phyloP scores from a whole-genome alignment of 1,140 invertebrate genomes.

The Pogonomyrmex barbatus region DNA sequence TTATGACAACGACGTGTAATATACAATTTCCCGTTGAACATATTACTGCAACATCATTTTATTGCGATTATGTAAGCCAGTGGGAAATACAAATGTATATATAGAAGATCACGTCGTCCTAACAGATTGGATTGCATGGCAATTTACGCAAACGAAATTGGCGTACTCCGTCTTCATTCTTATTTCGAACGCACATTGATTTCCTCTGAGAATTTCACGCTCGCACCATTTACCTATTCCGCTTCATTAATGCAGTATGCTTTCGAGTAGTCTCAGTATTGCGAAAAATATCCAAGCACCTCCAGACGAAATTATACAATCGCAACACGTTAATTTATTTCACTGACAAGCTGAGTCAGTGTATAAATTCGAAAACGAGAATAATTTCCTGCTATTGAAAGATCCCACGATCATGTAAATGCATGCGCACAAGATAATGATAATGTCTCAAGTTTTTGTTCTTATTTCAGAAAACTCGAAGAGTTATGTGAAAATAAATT shows the following conservation, averaged over 20 bases:
- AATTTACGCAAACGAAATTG: constrained; percentile 28
- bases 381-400: constrained; percentile 15
- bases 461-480: constrained; percentile 7
- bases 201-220: constrained; percentile 13
- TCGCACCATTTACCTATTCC: constrained; percentile 13
- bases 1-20: constrained; percentile 40
- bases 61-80: not conserved
- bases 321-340: constrained; percentile 76
- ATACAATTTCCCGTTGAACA: constrained; percentile 12
- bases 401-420: constrained; percentile 49
- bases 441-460: constrained; percentile 40
- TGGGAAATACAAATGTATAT: constrained; percentile 12
- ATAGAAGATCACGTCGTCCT: not conserved
- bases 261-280: constrained; percentile 1
- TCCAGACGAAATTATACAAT: constrained; percentile 54
- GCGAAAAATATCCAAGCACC: constrained; percentile 19
- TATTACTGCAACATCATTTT: constrained; percentile 4
- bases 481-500: constrained; percentile 19
- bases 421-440: constrained; percentile 38
- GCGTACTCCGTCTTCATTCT: constrained; percentile 2
- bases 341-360: constrained; percentile 74
- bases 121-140: constrained; percentile 25
- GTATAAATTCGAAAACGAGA: not conserved
- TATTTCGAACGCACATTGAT: constrained; percentile 40
- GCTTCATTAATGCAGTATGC: constrained; percentile 16